Percentiles rank a stretch among this genome's conserved stretches.
Evolutionary conservation across 2,797 vertebrate genomes (phyloP).

Genomic region (Pangasius larnaudii): DNA sequence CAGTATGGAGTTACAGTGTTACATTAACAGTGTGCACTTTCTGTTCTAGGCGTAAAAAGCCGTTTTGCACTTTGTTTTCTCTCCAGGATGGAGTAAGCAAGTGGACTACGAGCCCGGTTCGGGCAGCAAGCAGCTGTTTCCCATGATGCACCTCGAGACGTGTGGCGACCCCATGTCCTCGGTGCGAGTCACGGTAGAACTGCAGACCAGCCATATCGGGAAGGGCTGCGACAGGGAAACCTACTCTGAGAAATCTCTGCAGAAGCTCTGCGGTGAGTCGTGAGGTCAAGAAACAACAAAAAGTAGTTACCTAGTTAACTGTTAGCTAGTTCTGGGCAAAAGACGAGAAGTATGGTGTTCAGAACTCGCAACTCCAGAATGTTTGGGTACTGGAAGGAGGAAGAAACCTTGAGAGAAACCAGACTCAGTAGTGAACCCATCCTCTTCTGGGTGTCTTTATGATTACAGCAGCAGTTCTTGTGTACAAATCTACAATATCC

Average conservation of each 20-base stretch:
- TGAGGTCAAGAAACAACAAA: background rate
- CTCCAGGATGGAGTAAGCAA: constrained; percentile 88
- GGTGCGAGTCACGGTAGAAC: constrained; percentile 82
- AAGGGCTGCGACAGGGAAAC: constrained; percentile 95
- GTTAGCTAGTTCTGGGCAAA: background rate
- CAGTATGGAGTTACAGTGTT: no score
- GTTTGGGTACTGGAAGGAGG: background rate
- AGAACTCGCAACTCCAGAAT: background rate
- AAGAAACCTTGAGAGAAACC: background rate
- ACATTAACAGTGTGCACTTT: background rate
- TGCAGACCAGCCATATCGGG: constrained; percentile 83
- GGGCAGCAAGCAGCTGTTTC: constrained; percentile 88
- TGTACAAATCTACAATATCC: background rate
- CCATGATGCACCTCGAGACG: constrained; percentile 89
- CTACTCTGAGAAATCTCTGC: constrained; percentile 92
- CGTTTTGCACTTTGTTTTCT: background rate
- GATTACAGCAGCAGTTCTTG: background rate
- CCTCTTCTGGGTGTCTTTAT: background rate
- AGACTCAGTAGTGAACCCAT: background rate
- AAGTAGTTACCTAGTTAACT: background rate
- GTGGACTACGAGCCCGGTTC: constrained; percentile 92
- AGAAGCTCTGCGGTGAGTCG: constrained; percentile 82
- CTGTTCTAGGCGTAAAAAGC: background rate
- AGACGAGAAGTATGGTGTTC: background rate
- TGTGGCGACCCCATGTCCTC: constrained; percentile 90